Percentiles rank a stretch among this genome's conserved stretches.
Conservation (phyloP, 2,797 vertebrate genomes). For the Prunella strophiata region DNA sequence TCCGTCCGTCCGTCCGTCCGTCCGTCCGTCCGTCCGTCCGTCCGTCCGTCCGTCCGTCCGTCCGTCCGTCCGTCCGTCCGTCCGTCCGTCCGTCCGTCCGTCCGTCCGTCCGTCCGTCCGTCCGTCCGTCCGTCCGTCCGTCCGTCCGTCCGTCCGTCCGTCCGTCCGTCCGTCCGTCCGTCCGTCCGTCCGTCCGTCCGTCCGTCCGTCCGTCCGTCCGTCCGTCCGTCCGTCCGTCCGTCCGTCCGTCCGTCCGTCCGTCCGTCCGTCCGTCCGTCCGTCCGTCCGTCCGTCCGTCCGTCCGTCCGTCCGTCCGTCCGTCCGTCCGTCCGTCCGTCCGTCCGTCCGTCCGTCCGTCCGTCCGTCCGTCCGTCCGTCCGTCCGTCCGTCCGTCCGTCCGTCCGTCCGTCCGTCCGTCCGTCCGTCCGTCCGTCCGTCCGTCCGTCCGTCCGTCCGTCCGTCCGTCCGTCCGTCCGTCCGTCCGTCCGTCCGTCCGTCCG, state of each 20-base stretch:
- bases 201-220: neutral
- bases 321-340: neutral
- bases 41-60: neutral
- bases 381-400: neutral
- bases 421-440: neutral
- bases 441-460: neutral
- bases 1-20: neutral
- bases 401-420: neutral
- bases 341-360: neutral
- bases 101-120: neutral
- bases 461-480: neutral
- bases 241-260: neutral
- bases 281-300: neutral
- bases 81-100: neutral
- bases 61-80: neutral
- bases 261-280: neutral
- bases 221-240: neutral
- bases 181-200: neutral
- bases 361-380: neutral
- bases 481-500: neutral
- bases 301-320: neutral
- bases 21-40: neutral
- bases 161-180: neutral
- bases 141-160: neutral
- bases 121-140: neutral